Percentiles rank a stretch among this genome's conserved stretches.
Conservation (phyloP, 2,888 invertebrate genomes). For the Leptothorax acervorum region DNA sequence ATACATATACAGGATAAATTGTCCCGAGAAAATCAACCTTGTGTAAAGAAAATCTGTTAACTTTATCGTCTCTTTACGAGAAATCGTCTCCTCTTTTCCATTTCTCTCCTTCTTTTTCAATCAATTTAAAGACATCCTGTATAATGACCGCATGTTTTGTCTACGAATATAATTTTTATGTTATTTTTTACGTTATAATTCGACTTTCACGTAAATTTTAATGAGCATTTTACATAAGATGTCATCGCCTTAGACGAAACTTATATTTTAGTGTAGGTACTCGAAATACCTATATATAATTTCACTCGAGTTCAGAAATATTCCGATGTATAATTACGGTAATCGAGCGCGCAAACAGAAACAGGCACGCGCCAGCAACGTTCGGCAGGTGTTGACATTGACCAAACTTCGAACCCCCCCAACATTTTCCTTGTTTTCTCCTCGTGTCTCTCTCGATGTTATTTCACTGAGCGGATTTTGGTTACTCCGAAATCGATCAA, state of each 20-base stretch:
- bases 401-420: slow-evolving; percentile 17
- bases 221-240: neutral
- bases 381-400: slow-evolving; percentile 46
- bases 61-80: neutral
- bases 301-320: slow-evolving; percentile 9
- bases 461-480: neutral
- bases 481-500: slow-evolving; percentile 26
- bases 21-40: neutral
- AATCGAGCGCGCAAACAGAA: slow-evolving; percentile 22
- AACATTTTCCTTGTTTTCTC: neutral
- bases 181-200: neutral
- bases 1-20: neutral
- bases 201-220: neutral
- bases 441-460: neutral
- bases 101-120: neutral
- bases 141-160: neutral
- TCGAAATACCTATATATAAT: neutral
- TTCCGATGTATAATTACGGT: slow-evolving; percentile 8
- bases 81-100: neutral
- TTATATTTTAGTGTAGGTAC: neutral
- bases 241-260: neutral
- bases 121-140: neutral
- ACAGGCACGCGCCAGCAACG: slow-evolving; percentile 34
- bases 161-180: neutral
- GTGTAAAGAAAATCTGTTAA: neutral